Conservation (phyloP, 2,888 invertebrate genomes). For the Pheosia tremula region DNA sequence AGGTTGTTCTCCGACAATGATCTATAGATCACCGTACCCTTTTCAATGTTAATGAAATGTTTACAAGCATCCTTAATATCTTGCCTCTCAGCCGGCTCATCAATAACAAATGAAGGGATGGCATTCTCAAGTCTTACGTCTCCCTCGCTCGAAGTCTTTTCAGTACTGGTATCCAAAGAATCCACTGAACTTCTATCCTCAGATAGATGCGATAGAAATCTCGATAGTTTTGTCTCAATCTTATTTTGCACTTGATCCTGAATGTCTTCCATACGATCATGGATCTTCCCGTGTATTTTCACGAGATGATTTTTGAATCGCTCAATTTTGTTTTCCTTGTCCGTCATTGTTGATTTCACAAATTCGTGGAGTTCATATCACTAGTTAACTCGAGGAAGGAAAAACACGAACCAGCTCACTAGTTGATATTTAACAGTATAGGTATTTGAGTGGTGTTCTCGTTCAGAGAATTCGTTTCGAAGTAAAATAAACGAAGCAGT, state of each 20-base stretch:
- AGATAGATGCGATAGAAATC: constrained; percentile 65
- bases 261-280: constrained; percentile 72
- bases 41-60: constrained; percentile 66
- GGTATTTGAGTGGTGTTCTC: neutral
- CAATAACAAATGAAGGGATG: constrained; percentile 67
- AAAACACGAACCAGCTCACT: neutral
- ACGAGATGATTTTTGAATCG: constrained; percentile 63
- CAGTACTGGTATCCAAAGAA: constrained; percentile 28
- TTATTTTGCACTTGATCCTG: constrained; percentile 75
- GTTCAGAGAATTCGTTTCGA: neutral
- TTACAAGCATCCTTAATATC: constrained; percentile 57
- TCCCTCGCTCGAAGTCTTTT: constrained; percentile 48
- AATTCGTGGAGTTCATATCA: constrained; percentile 11
- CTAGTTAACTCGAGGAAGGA: constrained; percentile 7
- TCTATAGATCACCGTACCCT: constrained; percentile 57
- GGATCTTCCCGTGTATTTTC: constrained; percentile 72
- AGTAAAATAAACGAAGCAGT: neutral
- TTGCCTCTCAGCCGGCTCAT: constrained; percentile 50
- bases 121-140: constrained; percentile 37
- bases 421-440: neutral
- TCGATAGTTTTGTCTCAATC: constrained; percentile 63
- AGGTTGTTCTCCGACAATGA: constrained; percentile 66
- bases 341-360: constrained; percentile 45
- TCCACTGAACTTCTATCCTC: constrained; percentile 68
- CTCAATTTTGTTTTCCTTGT: constrained; percentile 69